phyloP scores from a whole-genome alignment of 2,888 invertebrate genomes.

The Caenorhabditis zanzibari region DNA sequence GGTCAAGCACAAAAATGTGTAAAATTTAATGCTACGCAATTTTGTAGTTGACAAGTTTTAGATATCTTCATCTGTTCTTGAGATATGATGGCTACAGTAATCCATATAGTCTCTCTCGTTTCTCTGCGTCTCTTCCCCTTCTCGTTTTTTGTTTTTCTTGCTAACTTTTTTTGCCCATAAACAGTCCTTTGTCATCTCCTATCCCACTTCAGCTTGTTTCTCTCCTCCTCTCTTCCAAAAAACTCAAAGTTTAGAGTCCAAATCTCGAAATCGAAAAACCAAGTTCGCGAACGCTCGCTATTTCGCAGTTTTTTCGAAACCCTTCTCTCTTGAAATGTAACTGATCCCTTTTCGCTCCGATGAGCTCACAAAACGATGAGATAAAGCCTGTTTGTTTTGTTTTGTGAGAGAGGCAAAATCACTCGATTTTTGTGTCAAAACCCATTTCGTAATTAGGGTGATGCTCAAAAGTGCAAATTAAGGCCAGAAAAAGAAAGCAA shows the following conservation, averaged over 20 bases:
- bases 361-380: background rate
- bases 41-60: background rate
- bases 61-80: background rate
- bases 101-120: background rate
- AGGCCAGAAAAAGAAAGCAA: background rate
- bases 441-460: background rate
- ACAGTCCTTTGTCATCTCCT: background rate
- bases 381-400: constrained; percentile 6
- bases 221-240: too few relatives aligned
- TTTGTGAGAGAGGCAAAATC: constrained; percentile 5
- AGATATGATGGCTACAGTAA: background rate
- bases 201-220: too few relatives aligned
- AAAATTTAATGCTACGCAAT: too few relatives aligned
- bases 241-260: too few relatives aligned
- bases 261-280: background rate
- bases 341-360: background rate
- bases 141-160: background rate
- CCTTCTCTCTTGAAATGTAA: constrained; percentile 14
- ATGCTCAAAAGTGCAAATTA: background rate
- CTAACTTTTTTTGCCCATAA: background rate
- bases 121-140: background rate
- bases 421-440: constrained; percentile 15
- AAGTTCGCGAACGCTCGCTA: background rate
- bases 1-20: too few relatives aligned
- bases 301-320: constrained; percentile 14